Percentiles rank a stretch among this genome's conserved stretches.
These are phyloP conservation scores for Aphelenchoides bicaudatus DNA, from an alignment of 2,888 invertebrate species.

Conservation along the genomic window DNA sequence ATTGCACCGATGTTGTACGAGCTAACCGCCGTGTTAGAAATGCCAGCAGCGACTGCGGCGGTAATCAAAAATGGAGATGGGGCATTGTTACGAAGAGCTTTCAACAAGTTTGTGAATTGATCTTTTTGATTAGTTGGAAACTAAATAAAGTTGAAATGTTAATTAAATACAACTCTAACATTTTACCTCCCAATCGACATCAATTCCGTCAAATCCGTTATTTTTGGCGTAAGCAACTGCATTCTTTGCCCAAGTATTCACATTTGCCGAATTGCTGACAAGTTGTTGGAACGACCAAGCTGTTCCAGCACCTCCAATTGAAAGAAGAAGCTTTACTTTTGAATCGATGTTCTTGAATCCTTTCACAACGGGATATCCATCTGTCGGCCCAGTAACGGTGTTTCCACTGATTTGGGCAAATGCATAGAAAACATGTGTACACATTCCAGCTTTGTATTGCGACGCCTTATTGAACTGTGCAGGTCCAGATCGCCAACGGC, in stretches of 20 bases:
- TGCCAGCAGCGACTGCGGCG: not conserved
- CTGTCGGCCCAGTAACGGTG: constrained; percentile 10
- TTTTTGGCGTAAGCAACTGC: constrained; percentile 38
- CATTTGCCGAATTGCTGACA: constrained; percentile 61
- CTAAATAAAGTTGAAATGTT: too few relatives aligned
- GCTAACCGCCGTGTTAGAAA: not conserved
- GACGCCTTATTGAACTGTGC: constrained; percentile 72
- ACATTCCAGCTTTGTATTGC: constrained; percentile 18
- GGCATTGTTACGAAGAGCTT: constrained; percentile 1
- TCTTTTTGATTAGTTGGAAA: too few relatives aligned
- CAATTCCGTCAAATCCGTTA: constrained; percentile 52
- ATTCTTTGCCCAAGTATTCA: constrained; percentile 66
- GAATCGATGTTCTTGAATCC: constrained; percentile 75
- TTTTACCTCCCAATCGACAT: constrained; percentile 53
- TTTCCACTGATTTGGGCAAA: constrained; percentile 5
- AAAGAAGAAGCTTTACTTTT: too few relatives aligned
- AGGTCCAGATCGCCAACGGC: constrained; percentile 81
- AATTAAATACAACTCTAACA: too few relatives aligned
- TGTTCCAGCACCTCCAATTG: constrained; percentile 92
- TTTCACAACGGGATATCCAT: constrained; percentile 5
- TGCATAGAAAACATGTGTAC: constrained; percentile 21
- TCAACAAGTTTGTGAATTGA: not conserved
- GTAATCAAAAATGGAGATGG: not conserved
- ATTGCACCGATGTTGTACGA: not conserved
- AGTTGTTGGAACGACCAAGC: constrained; percentile 84